phyloP scores from a whole-genome alignment of 2,113 vertebrate genomes.

The Haemorhous mexicanus region DNA sequence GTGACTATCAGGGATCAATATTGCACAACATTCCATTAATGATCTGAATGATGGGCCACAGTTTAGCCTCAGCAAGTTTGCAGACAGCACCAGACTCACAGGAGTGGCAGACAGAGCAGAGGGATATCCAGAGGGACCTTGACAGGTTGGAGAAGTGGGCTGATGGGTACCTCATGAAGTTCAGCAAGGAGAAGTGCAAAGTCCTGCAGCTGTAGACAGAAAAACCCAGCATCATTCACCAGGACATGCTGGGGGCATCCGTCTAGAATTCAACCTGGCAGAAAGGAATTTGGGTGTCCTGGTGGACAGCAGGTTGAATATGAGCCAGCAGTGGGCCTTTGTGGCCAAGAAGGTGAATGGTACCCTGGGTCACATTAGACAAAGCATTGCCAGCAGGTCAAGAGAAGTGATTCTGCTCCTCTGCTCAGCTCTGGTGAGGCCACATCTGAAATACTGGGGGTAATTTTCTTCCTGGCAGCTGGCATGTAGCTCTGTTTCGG shows the following conservation, averaged over 20 bases:
- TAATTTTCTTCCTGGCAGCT: neutral
- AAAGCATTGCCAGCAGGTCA: neutral
- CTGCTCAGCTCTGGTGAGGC: neutral
- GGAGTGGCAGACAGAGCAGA: neutral
- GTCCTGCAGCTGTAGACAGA: neutral
- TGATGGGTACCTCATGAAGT: neutral
- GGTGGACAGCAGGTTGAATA: neutral
- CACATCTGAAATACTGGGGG: neutral
- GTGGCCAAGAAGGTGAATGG: neutral
- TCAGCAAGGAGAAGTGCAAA: neutral
- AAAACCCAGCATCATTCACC: neutral
- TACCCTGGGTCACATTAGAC: neutral
- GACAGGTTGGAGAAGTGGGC: neutral
- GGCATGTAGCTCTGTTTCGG: neutral
- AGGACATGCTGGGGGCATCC: neutral
- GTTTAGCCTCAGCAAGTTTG: neutral
- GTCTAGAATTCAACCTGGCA: neutral
- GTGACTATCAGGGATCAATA: neutral
- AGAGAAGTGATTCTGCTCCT: neutral
- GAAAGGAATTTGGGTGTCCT: neutral
- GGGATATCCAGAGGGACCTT: neutral
- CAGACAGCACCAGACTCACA: neutral
- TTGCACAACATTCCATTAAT: neutral
- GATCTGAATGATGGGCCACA: neutral
- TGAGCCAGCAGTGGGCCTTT: neutral